Conservation (phyloP, 2,113 vertebrate species). For the Numida meleagris region DNA sequence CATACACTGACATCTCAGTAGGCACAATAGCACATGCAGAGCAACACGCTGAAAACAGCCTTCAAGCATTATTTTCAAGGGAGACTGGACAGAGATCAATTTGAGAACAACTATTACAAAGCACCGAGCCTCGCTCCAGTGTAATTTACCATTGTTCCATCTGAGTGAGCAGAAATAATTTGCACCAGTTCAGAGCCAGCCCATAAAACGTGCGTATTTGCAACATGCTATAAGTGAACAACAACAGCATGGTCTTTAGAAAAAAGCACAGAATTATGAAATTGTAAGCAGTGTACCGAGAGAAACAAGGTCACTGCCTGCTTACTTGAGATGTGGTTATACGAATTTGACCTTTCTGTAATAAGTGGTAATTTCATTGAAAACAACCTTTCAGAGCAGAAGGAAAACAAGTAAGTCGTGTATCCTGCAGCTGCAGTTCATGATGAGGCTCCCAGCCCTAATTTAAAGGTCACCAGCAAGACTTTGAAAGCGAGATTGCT, state of each 20-base stretch:
- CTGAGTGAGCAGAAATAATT: background rate
- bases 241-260: background rate
- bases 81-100: background rate
- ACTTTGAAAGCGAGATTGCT: constrained; percentile 29
- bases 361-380: constrained; percentile 43
- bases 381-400: constrained; percentile 21
- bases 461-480: constrained; percentile 54
- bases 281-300: background rate
- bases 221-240: background rate
- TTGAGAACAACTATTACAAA: background rate
- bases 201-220: background rate
- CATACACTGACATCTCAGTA: accelerated
- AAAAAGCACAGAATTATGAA: background rate
- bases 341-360: constrained; percentile 42
- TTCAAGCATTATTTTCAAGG: background rate
- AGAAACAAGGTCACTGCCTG: background rate
- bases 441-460: constrained; percentile 52
- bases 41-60: accelerated
- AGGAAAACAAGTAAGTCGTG: constrained; percentile 15
- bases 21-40: accelerated
- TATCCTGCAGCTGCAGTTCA: constrained; percentile 3
- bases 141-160: background rate
- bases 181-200: background rate
- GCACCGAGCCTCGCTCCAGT: background rate
- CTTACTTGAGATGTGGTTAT: background rate